Evolutionary conservation across 1,140 invertebrate species (phyloP), one percentile per base, ranked within the genome.

Genomic region (Drosophila pandora): DNA sequence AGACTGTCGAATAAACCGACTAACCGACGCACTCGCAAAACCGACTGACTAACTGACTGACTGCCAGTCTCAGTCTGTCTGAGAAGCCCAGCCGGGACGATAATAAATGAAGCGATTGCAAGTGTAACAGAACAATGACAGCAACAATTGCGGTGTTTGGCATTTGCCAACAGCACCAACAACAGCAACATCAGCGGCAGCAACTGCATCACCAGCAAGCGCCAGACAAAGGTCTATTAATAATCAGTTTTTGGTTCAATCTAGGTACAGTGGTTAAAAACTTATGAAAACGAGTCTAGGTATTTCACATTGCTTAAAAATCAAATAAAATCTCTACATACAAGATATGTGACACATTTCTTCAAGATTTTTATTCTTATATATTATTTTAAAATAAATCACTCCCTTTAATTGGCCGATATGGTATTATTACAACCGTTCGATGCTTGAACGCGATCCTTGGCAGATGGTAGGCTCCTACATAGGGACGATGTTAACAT

Each of bases 51-150:
- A 73, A 41, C 10, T 1, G 37, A 41, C 9, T n/a, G 70, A 50
- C 32, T 17, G 48, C 56, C 63, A 55, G 56, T 37, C 34, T 45
- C 43, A 37, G 52, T 50, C 49, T 41, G 59, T 59, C 67, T 65
- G 67, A 23, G 58, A 62, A 56, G 57, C 48, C 64, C 55, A 77
- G 62, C 65, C 63, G 73, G 82, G 73, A 81, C 81, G 76, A 81
- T 89, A 89, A 89, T 85, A 83, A 85, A 89, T 85, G 78, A 89
- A 89, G 79, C 85, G 74, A 90, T 90, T 90, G 80, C 80, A 89
- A 89, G 85, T 84, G 80, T 90, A 90, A 90, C 85, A 84, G 75
- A 90, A 90, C 85, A 90, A 90, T 85, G 85, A 90, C 85, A 90
- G 85, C 85, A 90, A 90, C 85, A 90, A 90, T 90, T 90, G 85